These are phyloP conservation scores for Scylla paramamosain DNA, from an alignment of 1,140 invertebrate species.

Conservation along the genomic window DNA sequence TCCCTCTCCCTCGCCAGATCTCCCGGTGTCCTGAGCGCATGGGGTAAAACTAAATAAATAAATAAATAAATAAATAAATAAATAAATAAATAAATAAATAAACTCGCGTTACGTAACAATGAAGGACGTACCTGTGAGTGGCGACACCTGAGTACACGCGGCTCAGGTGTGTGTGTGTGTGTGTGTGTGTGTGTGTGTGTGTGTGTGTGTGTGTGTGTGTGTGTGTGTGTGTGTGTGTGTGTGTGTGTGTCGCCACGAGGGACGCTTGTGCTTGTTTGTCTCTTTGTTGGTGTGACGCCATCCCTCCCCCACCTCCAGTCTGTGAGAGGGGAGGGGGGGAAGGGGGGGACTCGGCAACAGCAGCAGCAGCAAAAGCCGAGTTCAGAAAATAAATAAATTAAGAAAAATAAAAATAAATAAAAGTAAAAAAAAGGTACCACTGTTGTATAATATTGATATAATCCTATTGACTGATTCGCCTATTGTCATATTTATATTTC, in stretches of 20 bases:
- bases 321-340: neutral
- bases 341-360: neutral
- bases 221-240: slow-evolving; percentile 35
- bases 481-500: no score
- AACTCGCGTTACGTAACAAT: neutral
- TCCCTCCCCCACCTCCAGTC: neutral
- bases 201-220: slow-evolving; percentile 37
- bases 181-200: slow-evolving; percentile 5
- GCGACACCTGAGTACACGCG: no score
- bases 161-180: neutral
- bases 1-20: neutral
- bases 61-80: no score
- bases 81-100: neutral
- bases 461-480: no score
- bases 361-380: neutral
- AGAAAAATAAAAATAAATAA: neutral
- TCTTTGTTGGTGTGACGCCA: neutral
- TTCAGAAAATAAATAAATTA: no score
- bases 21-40: slow-evolving; percentile 12
- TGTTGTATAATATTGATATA: no score
- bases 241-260: slow-evolving; percentile 7
- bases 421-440: neutral
- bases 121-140: neutral
- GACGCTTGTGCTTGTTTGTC: neutral
- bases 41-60: neutral